phyloP scores from a whole-genome alignment of 2,113 vertebrate species.

The Pampusana beccarii region DNA sequence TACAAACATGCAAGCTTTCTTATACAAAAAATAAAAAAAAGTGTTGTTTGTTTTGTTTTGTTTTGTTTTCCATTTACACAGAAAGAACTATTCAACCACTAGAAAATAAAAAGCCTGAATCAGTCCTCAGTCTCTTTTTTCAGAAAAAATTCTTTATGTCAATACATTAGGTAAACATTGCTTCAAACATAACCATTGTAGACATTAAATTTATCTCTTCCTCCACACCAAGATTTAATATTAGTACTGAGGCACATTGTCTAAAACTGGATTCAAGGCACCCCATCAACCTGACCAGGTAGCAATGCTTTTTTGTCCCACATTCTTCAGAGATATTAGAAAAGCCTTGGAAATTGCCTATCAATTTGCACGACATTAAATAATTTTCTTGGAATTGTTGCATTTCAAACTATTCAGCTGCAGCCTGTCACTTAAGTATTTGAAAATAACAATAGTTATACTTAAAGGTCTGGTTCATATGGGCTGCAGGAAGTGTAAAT shows the following conservation, averaged over 20 bases:
- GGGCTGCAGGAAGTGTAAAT: background rate
- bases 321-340: constrained; percentile 21
- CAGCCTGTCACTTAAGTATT: background rate
- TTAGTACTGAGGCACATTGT: background rate
- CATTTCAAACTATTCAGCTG: background rate
- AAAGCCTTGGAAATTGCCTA: constrained; percentile 11
- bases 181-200: background rate
- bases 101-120: background rate
- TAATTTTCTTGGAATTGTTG: background rate
- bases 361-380: constrained; percentile 22
- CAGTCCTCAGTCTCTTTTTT: background rate
- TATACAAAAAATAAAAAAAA: background rate
- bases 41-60: fast-evolving
- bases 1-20: background rate
- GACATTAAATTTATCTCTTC: background rate
- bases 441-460: background rate
- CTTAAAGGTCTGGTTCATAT: background rate
- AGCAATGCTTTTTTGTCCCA: background rate
- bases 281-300: background rate
- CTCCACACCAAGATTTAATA: background rate
- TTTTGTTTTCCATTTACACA: background rate
- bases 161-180: background rate
- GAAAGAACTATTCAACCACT: background rate
- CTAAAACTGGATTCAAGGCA: background rate
- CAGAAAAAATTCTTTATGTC: background rate